These are phyloP conservation scores for Nesogale talazaci DNA, from an alignment of 2,113 vertebrate species.

Conservation along the genomic window DNA sequence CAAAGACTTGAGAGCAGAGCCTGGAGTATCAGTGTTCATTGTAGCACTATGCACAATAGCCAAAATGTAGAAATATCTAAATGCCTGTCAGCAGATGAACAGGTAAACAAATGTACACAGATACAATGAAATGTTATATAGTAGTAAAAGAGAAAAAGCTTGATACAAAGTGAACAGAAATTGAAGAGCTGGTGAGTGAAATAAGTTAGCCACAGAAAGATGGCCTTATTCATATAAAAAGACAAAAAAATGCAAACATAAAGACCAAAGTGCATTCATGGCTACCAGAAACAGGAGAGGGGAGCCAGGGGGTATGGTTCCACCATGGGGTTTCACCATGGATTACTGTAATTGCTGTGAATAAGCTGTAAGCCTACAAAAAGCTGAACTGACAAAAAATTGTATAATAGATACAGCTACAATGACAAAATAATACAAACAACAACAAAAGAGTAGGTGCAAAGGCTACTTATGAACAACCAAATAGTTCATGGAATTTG, in stretches of 20 bases:
- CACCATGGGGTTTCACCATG: background rate
- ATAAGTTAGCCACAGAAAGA: background rate
- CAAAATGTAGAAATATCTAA: too few relatives aligned
- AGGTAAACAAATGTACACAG: too few relatives aligned
- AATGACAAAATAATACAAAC: background rate
- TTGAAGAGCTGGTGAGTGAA: background rate
- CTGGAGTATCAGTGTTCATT: too few relatives aligned
- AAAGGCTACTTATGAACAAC: background rate
- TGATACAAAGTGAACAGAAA: too few relatives aligned
- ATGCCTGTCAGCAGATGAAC: too few relatives aligned
- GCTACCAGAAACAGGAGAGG: background rate
- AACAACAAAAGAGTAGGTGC: background rate
- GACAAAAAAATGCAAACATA: background rate
- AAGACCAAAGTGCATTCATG: background rate
- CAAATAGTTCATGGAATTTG: too few relatives aligned
- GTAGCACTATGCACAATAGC: too few relatives aligned
- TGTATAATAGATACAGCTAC: background rate
- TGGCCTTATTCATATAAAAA: too few relatives aligned
- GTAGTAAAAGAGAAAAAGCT: too few relatives aligned
- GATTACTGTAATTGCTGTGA: background rate
- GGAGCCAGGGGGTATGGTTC: too few relatives aligned
- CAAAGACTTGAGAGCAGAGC: too few relatives aligned
- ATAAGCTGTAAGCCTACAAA: background rate
- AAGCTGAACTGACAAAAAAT: background rate
- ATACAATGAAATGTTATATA: too few relatives aligned